phyloP scores from a whole-genome alignment of 2,888 invertebrate genomes.

The Acleris emargana region DNA sequence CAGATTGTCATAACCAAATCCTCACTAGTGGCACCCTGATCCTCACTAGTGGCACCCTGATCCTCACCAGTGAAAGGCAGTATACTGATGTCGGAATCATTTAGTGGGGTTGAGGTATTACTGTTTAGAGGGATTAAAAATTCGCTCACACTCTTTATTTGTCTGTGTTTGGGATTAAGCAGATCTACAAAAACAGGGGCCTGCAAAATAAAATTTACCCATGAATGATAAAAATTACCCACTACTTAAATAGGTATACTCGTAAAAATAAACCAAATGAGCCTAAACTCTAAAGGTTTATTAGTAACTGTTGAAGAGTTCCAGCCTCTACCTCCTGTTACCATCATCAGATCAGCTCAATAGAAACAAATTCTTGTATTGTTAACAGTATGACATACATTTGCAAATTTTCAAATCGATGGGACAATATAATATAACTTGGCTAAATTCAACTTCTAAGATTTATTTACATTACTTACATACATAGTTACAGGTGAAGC shows the following conservation, averaged over 20 bases:
- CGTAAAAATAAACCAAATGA: no score
- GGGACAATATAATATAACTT: slow-evolving; percentile 5
- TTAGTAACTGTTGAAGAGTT: slow-evolving; percentile 5
- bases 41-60: no score
- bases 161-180: slow-evolving; percentile 15
- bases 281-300: no score
- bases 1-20: slow-evolving; percentile 12
- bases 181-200: slow-evolving; percentile 15
- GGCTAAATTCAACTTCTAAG: slow-evolving; percentile 8
- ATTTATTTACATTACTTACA: slow-evolving; percentile 9
- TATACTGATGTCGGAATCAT: no score
- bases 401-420: slow-evolving; percentile 8
- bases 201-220: slow-evolving; percentile 11
- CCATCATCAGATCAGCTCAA: neutral
- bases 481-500: neutral
- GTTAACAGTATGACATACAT: slow-evolving; percentile 5
- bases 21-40: no score
- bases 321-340: neutral
- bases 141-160: slow-evolving; percentile 24
- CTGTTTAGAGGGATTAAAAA: slow-evolving; percentile 12
- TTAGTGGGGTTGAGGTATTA: no score
- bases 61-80: no score
- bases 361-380: slow-evolving; percentile 3
- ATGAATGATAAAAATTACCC: slow-evolving; percentile 1
- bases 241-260: slow-evolving; percentile 9